Conservation (phyloP, 2,113 vertebrate genomes). For the Morphnarchus princeps region DNA sequence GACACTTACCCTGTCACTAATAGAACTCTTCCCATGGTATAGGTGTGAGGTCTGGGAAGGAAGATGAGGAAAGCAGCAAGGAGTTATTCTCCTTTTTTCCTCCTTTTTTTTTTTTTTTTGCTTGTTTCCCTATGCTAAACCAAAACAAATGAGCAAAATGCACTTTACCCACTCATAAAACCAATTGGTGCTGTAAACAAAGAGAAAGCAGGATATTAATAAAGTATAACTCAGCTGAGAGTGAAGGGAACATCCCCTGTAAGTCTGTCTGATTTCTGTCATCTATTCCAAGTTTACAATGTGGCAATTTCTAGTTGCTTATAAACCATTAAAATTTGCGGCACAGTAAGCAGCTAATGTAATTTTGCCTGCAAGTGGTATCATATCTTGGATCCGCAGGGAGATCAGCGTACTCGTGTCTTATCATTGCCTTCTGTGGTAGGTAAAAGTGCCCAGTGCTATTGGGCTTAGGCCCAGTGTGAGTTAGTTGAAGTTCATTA, state of each 20-base stretch:
- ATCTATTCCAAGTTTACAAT: slow-evolving; percentile 23
- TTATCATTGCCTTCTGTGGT: slow-evolving; percentile 45
- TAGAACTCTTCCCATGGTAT: neutral
- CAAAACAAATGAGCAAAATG: slow-evolving; percentile 10
- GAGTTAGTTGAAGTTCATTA: slow-evolving; percentile 58
- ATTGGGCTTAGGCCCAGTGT: slow-evolving; percentile 18
- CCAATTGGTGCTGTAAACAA: neutral
- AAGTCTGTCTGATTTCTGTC: slow-evolving; percentile 7
- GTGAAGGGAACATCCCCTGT: neutral
- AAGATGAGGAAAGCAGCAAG: neutral
- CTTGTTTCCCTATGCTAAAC: neutral
- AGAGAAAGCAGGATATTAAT: slow-evolving; percentile 6
- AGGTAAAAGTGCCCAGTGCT: slow-evolving; percentile 31
- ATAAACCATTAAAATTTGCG: slow-evolving; percentile 52
- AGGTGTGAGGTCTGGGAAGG: neutral
- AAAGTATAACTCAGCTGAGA: neutral
- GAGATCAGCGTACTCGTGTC: neutral
- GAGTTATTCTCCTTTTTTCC: neutral
- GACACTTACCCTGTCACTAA: neutral
- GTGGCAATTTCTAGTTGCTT: slow-evolving; percentile 2
- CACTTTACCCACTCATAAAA: neutral
- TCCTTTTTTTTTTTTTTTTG: too few species aligned
- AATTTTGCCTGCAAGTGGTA: slow-evolving; percentile 52
- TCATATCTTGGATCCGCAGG: slow-evolving; percentile 23
- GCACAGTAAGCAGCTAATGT: slow-evolving; percentile 46